A percentile compares a stretch with the other conserved stretches of the same genome.
These are phyloP conservation scores for Hybognathus amarus DNA, from an alignment of 2,797 vertebrate species.

Conservation along the genomic window DNA sequence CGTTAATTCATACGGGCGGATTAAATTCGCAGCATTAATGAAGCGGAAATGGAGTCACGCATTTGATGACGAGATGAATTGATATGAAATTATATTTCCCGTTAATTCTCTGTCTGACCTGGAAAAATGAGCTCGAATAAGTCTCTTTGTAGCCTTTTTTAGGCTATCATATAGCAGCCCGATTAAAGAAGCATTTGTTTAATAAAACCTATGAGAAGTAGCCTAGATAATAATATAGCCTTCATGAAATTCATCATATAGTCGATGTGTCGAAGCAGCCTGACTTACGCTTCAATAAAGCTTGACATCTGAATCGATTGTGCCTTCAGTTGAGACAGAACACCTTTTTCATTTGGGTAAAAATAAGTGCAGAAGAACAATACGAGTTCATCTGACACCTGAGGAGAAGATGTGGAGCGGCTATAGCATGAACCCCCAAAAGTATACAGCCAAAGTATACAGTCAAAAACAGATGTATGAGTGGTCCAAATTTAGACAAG, in stretches of 20 bases:
- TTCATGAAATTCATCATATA: background rate
- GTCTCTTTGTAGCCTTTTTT: background rate
- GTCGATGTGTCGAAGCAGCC: constrained; percentile 10
- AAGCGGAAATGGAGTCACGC: constrained; percentile 59
- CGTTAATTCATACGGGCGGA: constrained; percentile 55
- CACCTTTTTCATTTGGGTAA: background rate
- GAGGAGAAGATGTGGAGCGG: background rate
- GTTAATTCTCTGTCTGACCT: background rate
- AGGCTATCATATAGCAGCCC: background rate
- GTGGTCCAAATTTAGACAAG: background rate
- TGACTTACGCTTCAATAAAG: background rate
- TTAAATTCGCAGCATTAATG: constrained; percentile 53
- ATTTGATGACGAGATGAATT: background rate
- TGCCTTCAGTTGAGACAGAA: background rate
- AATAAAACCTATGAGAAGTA: background rate
- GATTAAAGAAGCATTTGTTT: background rate
- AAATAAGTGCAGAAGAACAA: background rate
- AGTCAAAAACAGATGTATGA: background rate
- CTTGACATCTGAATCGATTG: constrained; percentile 3
- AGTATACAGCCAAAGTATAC: no score
- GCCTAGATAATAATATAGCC: no score
- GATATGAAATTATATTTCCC: background rate
- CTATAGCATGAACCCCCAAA: background rate
- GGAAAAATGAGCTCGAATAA: background rate
- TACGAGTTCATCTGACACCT: background rate